Evolutionary conservation across 2,797 vertebrate species (phyloP).

Genomic region (Craterocephalus amniculus): DNA sequence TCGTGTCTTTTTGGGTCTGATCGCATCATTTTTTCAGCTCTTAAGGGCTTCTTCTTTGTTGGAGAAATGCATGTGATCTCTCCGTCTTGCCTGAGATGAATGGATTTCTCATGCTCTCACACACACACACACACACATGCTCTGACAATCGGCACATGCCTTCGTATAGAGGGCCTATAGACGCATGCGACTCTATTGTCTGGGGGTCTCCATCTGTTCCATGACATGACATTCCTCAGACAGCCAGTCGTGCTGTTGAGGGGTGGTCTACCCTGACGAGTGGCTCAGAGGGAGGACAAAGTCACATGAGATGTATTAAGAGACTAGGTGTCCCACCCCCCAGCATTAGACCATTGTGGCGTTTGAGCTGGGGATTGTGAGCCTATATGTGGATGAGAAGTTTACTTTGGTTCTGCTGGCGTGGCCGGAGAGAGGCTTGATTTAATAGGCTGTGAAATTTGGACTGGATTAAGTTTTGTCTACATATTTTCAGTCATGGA

Average conservation of each 20-base stretch:
- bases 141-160: conserved; percentile 56
- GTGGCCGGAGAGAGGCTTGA: background rate
- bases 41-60: conserved; percentile 6
- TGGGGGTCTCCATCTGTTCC: conserved; percentile 73
- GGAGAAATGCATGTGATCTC: background rate
- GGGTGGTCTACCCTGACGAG: conserved; percentile 48
- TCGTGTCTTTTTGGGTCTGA: background rate
- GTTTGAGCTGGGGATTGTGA: background rate
- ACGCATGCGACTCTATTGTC: conserved; percentile 63
- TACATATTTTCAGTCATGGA: background rate
- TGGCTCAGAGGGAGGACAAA: conserved; percentile 31
- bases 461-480: background rate
- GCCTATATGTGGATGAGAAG: background rate
- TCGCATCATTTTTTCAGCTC: conserved; percentile 36
- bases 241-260: conserved; percentile 61
- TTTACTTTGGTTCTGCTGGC: conserved; percentile 4
- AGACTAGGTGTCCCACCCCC: conserved; percentile 16
- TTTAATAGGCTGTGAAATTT: background rate
- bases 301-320: conserved; percentile 55
- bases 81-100: conserved; percentile 4
- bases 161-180: conserved; percentile 38
- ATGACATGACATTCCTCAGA: conserved; percentile 75
- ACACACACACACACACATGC: background rate
- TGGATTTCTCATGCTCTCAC: background rate
- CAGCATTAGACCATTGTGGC: conserved; percentile 34